Percentiles rank a stretch among this genome's conserved stretches.
Conservation (phyloP, 92 coral and sea anemone species). For the Metridium senile region DNA sequence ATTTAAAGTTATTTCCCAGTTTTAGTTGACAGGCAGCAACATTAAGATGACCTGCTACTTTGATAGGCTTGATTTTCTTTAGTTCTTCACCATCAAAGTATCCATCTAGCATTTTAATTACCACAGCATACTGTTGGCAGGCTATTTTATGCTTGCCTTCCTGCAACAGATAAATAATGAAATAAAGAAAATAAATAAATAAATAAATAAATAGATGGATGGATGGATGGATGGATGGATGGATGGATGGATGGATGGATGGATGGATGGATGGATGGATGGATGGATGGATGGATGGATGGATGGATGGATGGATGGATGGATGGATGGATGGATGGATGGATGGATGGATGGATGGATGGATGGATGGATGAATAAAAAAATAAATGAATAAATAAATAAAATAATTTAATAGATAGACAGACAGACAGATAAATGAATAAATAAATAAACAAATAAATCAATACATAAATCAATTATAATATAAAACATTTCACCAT, state of each 20-base stretch:
- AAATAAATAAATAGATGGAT: background rate
- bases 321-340: background rate
- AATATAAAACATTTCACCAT: too few species aligned
- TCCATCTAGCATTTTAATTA: constrained; percentile 75
- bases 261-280: background rate
- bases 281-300: background rate
- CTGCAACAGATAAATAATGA: constrained; percentile 34
- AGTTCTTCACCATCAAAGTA: constrained; percentile 68
- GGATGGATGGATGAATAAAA: background rate
- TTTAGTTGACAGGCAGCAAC: constrained; percentile 88
- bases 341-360: background rate
- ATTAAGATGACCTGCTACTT: constrained; percentile 89
- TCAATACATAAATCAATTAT: background rate
- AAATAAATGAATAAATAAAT: background rate
- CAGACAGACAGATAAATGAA: background rate
- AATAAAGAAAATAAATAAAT: background rate
- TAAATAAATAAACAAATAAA: too few species aligned
- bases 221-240: background rate
- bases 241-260: background rate
- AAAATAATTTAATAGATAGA: background rate
- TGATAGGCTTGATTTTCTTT: constrained; percentile 56
- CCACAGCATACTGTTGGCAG: constrained; percentile 71
- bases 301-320: background rate
- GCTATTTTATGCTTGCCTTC: constrained; percentile 83
- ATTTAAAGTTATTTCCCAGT: constrained; percentile 72